Base-by-base conservation (phyloP, 1,140 invertebrate species). In the Brachionus manjavacas region DNA sequence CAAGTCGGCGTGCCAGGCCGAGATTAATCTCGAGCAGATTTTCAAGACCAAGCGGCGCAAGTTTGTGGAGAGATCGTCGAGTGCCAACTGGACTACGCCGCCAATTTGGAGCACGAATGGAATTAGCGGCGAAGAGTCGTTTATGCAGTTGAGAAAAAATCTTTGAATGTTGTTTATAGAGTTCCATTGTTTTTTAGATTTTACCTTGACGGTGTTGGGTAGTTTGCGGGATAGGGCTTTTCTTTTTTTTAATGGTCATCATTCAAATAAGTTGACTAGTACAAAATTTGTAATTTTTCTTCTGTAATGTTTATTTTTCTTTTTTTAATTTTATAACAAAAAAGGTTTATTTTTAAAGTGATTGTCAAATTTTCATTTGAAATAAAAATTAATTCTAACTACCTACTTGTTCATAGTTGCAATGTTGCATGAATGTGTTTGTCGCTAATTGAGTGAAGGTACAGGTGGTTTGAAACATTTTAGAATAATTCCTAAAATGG, bases 61-160 rank as follows among this genome's bases (percentile, higher is more conserved):
- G 28, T 81, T 81, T 81, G 39, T 68, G 6, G 79, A 81, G 11
- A 60, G 79, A 6, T 81, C 79, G 31, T 43, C 35, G 0, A 81
- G 79, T 81, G 79, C 79, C 16, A 64, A 46, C 60, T 81, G 79
- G 79, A 81, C n/a, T 28, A 81, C 79, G 0, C 35, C 52, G 52
- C 79, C 79, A 2, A 31, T 81, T 9, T 81, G 79, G 79, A 39
- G 52, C 9, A 43, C 79, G 0, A 81, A 81, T 68, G 79, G 79
- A 3, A 64, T 81, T 23, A 64, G 14, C 11, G 79, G 79, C 16
- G 79, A 81, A 64, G 79, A 81, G 41, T 81, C 79, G 8, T 81
- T 81, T 12, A 64, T 81, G 79, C 52, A 64, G 35, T 43, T 81
- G 23, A 81, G 79, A 81, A 81, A 81, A 68, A 64, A 68, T 68